phyloP scores from a whole-genome alignment of 1,140 invertebrate species.

The Scaptomyza montana region DNA sequence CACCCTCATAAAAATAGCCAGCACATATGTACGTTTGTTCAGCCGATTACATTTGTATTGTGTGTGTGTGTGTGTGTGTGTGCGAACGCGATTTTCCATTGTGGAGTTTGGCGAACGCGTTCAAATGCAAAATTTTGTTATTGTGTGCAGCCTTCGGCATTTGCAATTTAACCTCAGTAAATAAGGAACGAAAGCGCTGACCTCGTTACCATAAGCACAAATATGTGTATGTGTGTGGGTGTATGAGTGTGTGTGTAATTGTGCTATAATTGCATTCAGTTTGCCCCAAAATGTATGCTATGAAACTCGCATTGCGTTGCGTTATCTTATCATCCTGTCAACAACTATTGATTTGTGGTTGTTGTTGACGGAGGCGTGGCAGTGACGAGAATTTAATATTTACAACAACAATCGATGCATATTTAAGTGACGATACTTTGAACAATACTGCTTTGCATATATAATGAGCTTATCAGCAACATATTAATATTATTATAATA shows the following conservation, averaged over 20 bases:
- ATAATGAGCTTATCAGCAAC: constrained; percentile 49
- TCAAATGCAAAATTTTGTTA: constrained; percentile 44
- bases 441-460: constrained; percentile 25
- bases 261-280: constrained; percentile 29
- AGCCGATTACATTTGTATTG: too few relatives aligned
- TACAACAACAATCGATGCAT: too few relatives aligned
- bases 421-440: background rate
- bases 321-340: constrained; percentile 67
- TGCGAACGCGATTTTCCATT: background rate
- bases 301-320: constrained; percentile 11
- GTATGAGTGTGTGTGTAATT: constrained; percentile 22
- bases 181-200: constrained; percentile 44
- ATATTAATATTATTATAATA: constrained; percentile 27
- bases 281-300: constrained; percentile 58
- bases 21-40: background rate
- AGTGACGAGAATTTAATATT: background rate
- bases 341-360: constrained; percentile 58
- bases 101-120: constrained; percentile 22
- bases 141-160: constrained; percentile 58
- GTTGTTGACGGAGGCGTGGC: constrained; percentile 25
- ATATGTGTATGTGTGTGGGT: background rate
- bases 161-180: constrained; percentile 77
- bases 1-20: constrained; percentile 49
- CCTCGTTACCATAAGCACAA: constrained; percentile 37
- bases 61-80: background rate